Evolutionary conservation across 2,113 vertebrate species (phyloP).

Genomic region (Pseudois nayaur): DNA sequence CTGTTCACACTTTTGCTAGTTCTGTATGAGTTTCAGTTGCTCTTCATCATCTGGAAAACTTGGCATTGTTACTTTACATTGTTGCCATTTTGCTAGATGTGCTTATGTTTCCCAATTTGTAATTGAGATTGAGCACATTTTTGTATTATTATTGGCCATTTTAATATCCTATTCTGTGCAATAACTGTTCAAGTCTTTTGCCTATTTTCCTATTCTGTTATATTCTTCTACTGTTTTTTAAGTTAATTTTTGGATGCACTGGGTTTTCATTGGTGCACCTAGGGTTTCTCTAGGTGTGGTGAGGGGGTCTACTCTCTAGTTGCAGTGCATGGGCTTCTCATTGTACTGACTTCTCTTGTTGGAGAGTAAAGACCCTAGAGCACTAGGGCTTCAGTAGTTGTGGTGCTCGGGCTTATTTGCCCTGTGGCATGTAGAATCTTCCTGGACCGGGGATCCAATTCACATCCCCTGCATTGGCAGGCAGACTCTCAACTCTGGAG

Average conservation of each 20-base stretch:
- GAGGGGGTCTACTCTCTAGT: not conserved
- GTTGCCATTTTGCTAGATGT: not conserved
- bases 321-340: not conserved
- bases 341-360: not conserved
- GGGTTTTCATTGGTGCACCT: not conserved
- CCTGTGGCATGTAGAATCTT: not conserved
- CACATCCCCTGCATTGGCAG: not conserved
- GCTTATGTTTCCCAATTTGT: not conserved
- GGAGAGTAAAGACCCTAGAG: not conserved
- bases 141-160: not conserved
- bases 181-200: not conserved
- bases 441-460: fast-evolving
- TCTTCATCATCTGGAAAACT: not conserved
- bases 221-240: not conserved
- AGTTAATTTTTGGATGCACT: not conserved
- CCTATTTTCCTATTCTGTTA: not conserved
- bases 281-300: not conserved
- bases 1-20: not conserved
- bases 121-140: not conserved
- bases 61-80: not conserved
- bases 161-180: not conserved
- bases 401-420: not conserved
- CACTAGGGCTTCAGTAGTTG: not conserved
- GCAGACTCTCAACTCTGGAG: not conserved
- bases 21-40: not conserved